Percentiles rank a stretch among this genome's conserved stretches.
Conservation (phyloP, 2,888 invertebrate species). For the Drosophila demipolita region DNA sequence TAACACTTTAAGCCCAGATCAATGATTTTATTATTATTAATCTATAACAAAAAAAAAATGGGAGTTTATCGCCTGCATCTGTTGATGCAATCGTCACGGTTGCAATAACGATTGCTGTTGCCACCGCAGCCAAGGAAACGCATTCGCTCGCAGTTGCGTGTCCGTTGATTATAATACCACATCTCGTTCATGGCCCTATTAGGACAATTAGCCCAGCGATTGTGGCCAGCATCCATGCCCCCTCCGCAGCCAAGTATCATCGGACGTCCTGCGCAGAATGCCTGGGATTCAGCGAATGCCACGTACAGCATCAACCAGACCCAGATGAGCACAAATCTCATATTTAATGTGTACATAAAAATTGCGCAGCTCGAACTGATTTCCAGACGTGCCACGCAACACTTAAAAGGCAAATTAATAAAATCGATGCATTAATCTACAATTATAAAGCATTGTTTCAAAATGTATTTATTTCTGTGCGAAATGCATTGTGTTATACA, state of each 20-base stretch:
- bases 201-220: background rate
- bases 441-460: background rate
- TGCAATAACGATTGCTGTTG: slow-evolving; percentile 17
- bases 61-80: background rate
- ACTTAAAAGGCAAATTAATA: background rate
- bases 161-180: slow-evolving; percentile 7
- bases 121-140: slow-evolving; percentile 12
- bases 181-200: background rate
- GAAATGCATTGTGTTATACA: background rate
- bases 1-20: background rate
- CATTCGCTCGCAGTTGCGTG: slow-evolving; percentile 1
- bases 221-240: background rate
- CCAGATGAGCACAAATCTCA: background rate
- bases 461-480: background rate
- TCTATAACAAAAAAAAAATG: background rate
- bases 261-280: background rate
- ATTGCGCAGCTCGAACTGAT: background rate
- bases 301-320: background rate
- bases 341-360: background rate
- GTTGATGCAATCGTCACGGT: background rate
- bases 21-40: background rate
- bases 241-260: background rate
- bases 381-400: background rate
- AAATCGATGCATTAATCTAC: background rate
- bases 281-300: background rate